phyloP scores from a whole-genome alignment of 1,140 invertebrate genomes.

The Ephestia elutella region DNA sequence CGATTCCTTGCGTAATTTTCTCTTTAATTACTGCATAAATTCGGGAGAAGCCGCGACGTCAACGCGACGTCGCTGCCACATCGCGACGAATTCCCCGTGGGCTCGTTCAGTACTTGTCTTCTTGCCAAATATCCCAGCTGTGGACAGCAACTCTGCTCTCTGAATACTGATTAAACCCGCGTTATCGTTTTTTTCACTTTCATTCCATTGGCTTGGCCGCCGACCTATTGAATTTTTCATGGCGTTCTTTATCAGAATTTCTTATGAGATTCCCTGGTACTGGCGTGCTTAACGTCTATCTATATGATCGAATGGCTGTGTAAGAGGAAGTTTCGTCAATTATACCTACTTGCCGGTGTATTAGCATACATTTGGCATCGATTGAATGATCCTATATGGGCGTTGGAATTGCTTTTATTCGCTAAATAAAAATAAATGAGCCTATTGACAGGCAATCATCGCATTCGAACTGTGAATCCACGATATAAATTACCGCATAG shows the following conservation, averaged over 20 bases:
- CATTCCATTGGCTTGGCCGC: conserved; percentile 39
- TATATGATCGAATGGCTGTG: conserved; percentile 54
- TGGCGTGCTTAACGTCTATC: conserved; percentile 43
- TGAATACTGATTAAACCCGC: conserved; percentile 64
- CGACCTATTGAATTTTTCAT: conserved; percentile 70
- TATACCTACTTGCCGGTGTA: conserved; percentile 43
- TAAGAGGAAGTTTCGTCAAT: conserved; percentile 63
- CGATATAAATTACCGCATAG: conserved; percentile 4
- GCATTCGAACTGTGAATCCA: conserved; percentile 14
- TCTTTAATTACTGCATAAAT: conserved; percentile 37
- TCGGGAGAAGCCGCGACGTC: conserved; percentile 16
- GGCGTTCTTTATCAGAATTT: conserved; percentile 57
- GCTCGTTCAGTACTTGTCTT: conserved; percentile 34
- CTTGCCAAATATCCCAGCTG: conserved; percentile 65
- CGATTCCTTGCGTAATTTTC: conserved; percentile 38
- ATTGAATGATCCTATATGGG: conserved; percentile 50
- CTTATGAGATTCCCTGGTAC: conserved; percentile 46
- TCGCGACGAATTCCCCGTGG: conserved; percentile 19
- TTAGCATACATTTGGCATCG: conserved; percentile 68
- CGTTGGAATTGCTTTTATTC: conserved; percentile 59
- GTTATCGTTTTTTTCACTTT: conserved; percentile 70
- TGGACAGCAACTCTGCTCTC: conserved; percentile 44
- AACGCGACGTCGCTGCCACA: conserved; percentile 25
- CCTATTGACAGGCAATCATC: conserved; percentile 25
- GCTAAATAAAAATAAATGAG: conserved; percentile 61